A percentile compares a stretch with the other conserved stretches of the same genome.
phyloP scores from a whole-genome alignment of 1,140 invertebrate species.

The Phocides pigmalion region DNA sequence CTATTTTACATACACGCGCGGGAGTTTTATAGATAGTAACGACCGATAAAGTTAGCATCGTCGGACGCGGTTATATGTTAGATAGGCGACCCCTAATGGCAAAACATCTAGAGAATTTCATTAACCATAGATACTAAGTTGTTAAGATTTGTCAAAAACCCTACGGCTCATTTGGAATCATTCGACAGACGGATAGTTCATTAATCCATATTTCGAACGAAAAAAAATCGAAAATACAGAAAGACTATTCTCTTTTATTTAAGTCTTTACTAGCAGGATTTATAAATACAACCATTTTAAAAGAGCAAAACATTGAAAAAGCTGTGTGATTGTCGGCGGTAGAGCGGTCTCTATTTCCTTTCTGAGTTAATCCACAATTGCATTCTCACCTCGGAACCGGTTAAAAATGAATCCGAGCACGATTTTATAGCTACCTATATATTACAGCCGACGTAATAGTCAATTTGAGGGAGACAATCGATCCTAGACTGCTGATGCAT shows the following conservation, averaged over 20 bases:
- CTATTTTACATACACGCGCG: background rate
- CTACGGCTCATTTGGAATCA: too few relatives aligned
- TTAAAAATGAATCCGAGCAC: constrained; percentile 10
- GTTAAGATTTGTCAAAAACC: too few relatives aligned
- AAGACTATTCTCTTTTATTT: too few relatives aligned
- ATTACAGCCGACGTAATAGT: constrained; percentile 10
- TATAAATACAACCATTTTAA: constrained; percentile 2
- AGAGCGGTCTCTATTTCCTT: constrained; percentile 31
- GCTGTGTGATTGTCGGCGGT: constrained; percentile 23
- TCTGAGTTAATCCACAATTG: constrained; percentile 30
- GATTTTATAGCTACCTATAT: constrained; percentile 1
- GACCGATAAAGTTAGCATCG: too few relatives aligned
- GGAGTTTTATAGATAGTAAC: too few relatives aligned
- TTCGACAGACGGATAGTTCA: too few relatives aligned
- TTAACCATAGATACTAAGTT: too few relatives aligned
- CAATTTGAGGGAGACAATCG: constrained; percentile 19
- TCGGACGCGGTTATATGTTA: too few relatives aligned
- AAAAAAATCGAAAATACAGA: too few relatives aligned
- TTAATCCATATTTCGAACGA: too few relatives aligned
- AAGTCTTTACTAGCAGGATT: background rate
- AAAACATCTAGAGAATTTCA: too few relatives aligned
- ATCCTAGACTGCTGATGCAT: background rate
- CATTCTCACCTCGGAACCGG: constrained; percentile 28
- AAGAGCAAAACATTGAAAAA: constrained; percentile 11
- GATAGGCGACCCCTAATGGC: too few relatives aligned